A percentile compares a stretch with the other conserved stretches of the same genome.
Evolutionary conservation across 2,797 vertebrate genomes (phyloP).

Genomic region (Oophaga sylvatica): DNA sequence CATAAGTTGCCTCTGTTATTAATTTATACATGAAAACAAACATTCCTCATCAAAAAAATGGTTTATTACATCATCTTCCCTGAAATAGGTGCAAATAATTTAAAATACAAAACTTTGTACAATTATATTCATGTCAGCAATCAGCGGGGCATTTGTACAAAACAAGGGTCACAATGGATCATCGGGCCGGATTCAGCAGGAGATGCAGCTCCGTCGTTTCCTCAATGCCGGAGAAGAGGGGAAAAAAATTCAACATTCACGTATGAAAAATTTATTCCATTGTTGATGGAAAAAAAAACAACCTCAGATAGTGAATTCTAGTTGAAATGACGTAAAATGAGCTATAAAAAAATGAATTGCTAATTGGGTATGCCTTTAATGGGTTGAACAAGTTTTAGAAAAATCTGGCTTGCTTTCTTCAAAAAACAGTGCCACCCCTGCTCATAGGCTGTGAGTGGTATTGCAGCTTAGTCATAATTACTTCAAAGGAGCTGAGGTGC

Average conservation of each 20-base stretch:
- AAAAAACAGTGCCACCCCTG: neutral
- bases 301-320: neutral
- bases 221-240: neutral
- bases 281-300: neutral
- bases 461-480: neutral
- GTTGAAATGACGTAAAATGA: neutral
- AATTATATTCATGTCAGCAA: constrained; percentile 41
- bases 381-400: too few relatives aligned
- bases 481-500: too few relatives aligned
- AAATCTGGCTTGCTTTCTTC: too few relatives aligned
- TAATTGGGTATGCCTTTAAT: too few relatives aligned
- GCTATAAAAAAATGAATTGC: too few relatives aligned
- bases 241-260: neutral
- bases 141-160: constrained; percentile 36
- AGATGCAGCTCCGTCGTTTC: neutral
- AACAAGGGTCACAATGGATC: neutral
- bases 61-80: constrained; percentile 41
- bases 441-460: neutral
- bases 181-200: neutral
- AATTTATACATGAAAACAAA: neutral
- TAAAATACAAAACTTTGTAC: constrained; percentile 47
- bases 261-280: neutral
- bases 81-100: constrained; percentile 52
- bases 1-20: neutral
- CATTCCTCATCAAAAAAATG: constrained; percentile 23